Evolutionary conservation across 2,113 vertebrate genomes (phyloP), one percentile per base, ranked within the genome.

Genomic region (Machaerirhynchus nigripectus): DNA sequence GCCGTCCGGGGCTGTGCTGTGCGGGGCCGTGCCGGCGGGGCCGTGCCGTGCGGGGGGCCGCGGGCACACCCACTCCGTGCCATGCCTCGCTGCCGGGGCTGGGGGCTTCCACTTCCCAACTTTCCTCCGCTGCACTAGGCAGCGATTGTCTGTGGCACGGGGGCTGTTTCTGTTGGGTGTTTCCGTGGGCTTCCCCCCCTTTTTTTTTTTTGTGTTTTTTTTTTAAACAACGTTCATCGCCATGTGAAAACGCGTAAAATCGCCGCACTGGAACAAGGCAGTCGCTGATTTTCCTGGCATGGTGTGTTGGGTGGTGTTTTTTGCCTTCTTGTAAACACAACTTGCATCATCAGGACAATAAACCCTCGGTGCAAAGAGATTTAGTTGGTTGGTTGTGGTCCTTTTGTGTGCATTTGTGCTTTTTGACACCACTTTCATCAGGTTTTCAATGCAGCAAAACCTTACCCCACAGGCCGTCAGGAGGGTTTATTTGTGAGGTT

Each of bases 11-110:
- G n/a, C n/a, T n/a, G n/a, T n/a, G n/a, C n/a, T n/a, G n/a, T n/a
- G n/a, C n/a, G n/a, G n/a, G n/a, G n/a, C n/a, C n/a, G n/a, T n/a
- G n/a, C n/a, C n/a, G n/a, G n/a, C n/a, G n/a, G n/a, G 82, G 46
- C 31, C 0, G 68, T 27, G 61, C 80, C 47, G 0, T 30, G 79
- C 80, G 6, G 92, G 93, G 90, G 55, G 42, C 68, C 8, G 1
- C 52, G 49, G 93, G 76, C 96, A 96, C 96, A 94, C 96, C 96
- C 96, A 96, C 95, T 33, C 61, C 27, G 5, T 7, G 59, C n/a
- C 22, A 2, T 35, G 89, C 55, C 6, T 12, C 22, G 63, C 69
- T 27, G 55, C 2, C 4, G 8, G 49, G 49, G 35, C 56, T 6
- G 52, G 65, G 63, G 71, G 93, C 74, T 95, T 21, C 61, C 83